These are phyloP conservation scores for Machimus atricapillus DNA, from an alignment of 2,888 invertebrate species.

Conservation along the genomic window DNA sequence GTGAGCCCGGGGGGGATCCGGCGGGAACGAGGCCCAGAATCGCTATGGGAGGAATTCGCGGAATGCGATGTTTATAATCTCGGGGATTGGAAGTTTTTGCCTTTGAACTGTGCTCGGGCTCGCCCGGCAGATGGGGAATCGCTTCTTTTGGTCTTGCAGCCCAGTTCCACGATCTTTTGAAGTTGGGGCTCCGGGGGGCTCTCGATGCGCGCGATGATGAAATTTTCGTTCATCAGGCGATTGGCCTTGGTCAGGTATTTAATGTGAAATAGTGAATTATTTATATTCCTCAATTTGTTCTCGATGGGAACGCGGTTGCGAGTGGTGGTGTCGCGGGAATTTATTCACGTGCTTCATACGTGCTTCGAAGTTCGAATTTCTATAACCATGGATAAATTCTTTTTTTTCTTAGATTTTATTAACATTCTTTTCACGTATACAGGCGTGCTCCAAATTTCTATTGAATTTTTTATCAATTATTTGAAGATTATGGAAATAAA, in stretches of 20 bases:
- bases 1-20: background rate
- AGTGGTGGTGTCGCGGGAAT: background rate
- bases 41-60: conserved; percentile 9
- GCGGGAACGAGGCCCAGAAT: background rate
- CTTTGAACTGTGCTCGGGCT: conserved; percentile 28
- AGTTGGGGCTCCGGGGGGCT: background rate
- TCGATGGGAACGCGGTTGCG: background rate
- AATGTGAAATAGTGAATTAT: background rate
- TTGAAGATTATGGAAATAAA: background rate
- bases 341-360: background rate
- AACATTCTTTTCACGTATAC: background rate
- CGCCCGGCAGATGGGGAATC: background rate
- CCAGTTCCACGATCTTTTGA: conserved; percentile 7
- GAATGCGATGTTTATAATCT: conserved; percentile 33
- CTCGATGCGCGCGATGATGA: background rate
- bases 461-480: background rate
- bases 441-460: background rate
- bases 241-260: background rate
- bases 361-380: background rate
- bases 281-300: background rate
- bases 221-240: background rate
- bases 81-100: conserved; percentile 27
- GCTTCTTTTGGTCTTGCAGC: conserved; percentile 1
- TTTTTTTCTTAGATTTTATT: background rate
- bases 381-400: background rate